A percentile compares a stretch with the other conserved stretches of the same genome.
Evolutionary conservation across 92 coral and sea anemone species (phyloP).

Genomic region (Epizoanthus ramosus): DNA sequence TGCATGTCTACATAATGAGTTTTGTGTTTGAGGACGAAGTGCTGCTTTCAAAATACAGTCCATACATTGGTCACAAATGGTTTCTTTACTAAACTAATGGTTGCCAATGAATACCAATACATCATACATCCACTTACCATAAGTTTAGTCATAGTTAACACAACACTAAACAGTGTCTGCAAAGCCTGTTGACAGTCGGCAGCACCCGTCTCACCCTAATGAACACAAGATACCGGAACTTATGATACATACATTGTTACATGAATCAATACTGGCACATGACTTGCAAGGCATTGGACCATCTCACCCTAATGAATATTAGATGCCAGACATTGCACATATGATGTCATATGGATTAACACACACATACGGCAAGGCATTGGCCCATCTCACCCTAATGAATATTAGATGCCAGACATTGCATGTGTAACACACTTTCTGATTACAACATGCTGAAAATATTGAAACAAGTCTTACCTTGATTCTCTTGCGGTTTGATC

Average conservation of each 20-base stretch:
- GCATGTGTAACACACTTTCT: background rate
- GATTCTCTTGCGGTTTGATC: conserved; percentile 94
- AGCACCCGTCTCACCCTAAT: conserved; percentile 88
- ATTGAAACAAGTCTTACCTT: conserved; percentile 60
- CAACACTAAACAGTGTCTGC: conserved; percentile 93
- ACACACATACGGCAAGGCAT: no score
- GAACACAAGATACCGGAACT: background rate
- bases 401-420: no score
- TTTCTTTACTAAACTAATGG: no score
- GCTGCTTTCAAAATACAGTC: no score
- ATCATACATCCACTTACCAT: conserved; percentile 64
- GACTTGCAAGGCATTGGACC: no score
- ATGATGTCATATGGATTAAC: no score
- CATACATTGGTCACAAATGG: no score
- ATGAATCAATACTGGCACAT: background rate
- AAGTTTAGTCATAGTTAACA: conserved; percentile 84
- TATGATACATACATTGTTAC: background rate
- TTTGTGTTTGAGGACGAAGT: no score
- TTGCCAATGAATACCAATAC: background rate
- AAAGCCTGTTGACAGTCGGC: conserved; percentile 83
- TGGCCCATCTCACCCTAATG: no score
- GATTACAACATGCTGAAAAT: background rate
- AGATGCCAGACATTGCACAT: no score
- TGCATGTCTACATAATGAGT: no score
- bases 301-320: no score